Evolutionary conservation across 2,797 vertebrate species (phyloP), one percentile per base, ranked within the genome.

Genomic region (Pteronotus mesoamericanus): DNA sequence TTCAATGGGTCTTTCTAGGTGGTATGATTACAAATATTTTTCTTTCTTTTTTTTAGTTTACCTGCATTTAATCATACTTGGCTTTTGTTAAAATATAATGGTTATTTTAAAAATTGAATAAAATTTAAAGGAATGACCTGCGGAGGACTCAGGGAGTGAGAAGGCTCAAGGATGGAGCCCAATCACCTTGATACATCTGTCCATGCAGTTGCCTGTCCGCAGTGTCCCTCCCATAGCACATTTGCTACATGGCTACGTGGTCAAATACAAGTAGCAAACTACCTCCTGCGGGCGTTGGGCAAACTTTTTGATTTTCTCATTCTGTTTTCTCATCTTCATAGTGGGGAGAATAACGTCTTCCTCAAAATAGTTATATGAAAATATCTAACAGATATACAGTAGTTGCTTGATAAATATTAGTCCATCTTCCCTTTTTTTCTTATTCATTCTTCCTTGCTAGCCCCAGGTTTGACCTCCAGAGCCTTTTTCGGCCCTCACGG

Each of bases 1-100:
- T 39, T 22, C 80, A 80, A 91, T 61, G 32, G 24, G 95, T 95
- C 64, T 93, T 92, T 79, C 80, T 53, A 61, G 37, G 11, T 87
- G 18, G 22, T 51, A 87, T 74, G 57, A 89, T 94, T 84, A 79
- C 55, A 29, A 85, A 24, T 42, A 29, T 64, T 16, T 29, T 72
- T 51, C 74, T 57, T n/a, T 51, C 68, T 51, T n/a, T 24, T 26
- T 57, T 75, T 72, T 39, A 19, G 21, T 66, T 82, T 88, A 32
- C 46, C 42, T 55, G 84, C 9, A 61, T 86, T 68, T 78, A 91
- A 61, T 68, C 44, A 69, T 19, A 82, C 4, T 44, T 32, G 57
- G 32, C 9, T 91, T 93, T 93, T 89, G 68, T 72, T 92, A 53
- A 53, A 61, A 90, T 64, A 71, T 42, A 84, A 82, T 77, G 19